A percentile compares a stretch with the other conserved stretches of the same genome.
These are phyloP conservation scores for Procambarus virginalis DNA, from an alignment of 1,140 invertebrate species.

Conservation along the genomic window DNA sequence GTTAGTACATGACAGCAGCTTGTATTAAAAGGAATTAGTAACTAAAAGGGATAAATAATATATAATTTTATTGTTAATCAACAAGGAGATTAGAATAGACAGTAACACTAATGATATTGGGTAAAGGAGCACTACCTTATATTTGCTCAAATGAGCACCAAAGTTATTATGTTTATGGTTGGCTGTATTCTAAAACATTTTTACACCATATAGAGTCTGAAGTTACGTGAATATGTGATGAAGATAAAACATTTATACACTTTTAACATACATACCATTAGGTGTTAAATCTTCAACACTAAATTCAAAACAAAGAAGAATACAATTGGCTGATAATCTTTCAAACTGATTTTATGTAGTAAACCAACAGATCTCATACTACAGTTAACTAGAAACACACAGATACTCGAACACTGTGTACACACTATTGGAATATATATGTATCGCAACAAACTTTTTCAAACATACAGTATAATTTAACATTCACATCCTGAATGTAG, in stretches of 20 bases:
- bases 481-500: background rate
- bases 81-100: slow-evolving; percentile 3
- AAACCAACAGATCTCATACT: too few species aligned
- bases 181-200: background rate
- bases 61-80: slow-evolving; percentile 6
- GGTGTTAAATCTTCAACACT: background rate
- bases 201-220: background rate
- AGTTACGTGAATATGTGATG: background rate
- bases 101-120: background rate
- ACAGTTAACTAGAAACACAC: background rate
- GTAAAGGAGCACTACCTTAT: background rate
- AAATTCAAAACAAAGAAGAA: background rate
- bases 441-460: background rate
- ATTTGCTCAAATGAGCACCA: background rate
- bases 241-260: slow-evolving; percentile 4
- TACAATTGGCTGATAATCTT: background rate
- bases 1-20: background rate
- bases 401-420: background rate
- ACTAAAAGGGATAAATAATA: slow-evolving; percentile 5
- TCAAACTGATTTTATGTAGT: background rate
- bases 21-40: background rate
- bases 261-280: background rate
- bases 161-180: background rate
- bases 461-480: background rate
- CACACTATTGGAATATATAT: background rate